phyloP scores from a whole-genome alignment of 1,140 invertebrate species.

The Bombus sibiricus region DNA sequence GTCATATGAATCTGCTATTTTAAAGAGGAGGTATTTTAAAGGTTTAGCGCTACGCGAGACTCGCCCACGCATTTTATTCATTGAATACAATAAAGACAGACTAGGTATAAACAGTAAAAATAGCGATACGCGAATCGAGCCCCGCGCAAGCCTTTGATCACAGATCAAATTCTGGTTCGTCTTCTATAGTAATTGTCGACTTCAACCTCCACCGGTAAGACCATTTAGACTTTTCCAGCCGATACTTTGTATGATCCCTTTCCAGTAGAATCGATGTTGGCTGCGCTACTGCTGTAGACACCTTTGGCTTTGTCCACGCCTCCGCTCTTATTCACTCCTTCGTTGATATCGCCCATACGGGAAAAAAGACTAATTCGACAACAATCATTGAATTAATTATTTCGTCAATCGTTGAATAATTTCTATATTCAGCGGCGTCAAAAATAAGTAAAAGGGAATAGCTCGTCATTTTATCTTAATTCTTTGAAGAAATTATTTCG shows the following conservation, averaged over 20 bases:
- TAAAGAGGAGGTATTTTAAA: too few relatives aligned
- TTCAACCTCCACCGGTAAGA: neutral
- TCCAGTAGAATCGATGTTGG: slow-evolving; percentile 72
- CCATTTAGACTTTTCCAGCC: slow-evolving; percentile 73
- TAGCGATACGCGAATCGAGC: neutral
- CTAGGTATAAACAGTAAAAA: neutral
- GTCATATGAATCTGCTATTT: neutral
- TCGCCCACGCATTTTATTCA: neutral
- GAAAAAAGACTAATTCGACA: slow-evolving; percentile 65
- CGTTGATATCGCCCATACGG: slow-evolving; percentile 68
- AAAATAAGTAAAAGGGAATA: neutral
- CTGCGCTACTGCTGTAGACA: slow-evolving; percentile 76
- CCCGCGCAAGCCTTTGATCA: slow-evolving; percentile 4
- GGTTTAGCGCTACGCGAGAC: too few relatives aligned
- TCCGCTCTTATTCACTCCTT: slow-evolving; percentile 69
- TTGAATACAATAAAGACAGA: neutral
- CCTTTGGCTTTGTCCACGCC: slow-evolving; percentile 74
- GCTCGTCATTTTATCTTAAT: neutral
- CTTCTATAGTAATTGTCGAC: neutral
- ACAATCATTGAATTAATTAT: neutral
- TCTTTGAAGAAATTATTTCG: neutral
- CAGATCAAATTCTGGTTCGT: neutral
- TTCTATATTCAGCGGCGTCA: too few relatives aligned
- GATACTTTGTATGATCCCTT: slow-evolving; percentile 77
- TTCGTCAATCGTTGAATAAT: neutral